Conservation (phyloP, 1,140 invertebrate genomes). For the Lasioglossum albipes region DNA sequence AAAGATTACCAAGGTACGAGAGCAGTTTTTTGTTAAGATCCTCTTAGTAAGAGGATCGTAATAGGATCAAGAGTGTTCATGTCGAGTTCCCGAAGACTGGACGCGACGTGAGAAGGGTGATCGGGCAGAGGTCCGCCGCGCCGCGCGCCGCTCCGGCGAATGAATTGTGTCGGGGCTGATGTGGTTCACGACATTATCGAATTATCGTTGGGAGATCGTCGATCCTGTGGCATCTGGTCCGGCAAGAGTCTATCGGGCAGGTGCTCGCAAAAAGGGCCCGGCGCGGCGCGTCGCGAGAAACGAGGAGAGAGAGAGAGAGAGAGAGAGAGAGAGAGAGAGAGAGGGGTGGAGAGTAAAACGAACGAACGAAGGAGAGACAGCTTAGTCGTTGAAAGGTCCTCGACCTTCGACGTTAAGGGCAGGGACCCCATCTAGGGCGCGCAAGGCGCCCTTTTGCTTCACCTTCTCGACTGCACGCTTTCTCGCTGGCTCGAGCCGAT, state of each 20-base stretch:
- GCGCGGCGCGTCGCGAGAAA: conserved; percentile 8
- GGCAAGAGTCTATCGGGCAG: conserved; percentile 60
- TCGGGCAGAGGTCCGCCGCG: background rate
- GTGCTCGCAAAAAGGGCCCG: conserved; percentile 64
- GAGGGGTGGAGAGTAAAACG: background rate
- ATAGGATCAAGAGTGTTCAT: too few relatives aligned
- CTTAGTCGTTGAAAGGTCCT: conserved; percentile 60
- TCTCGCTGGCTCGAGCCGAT: conserved; percentile 2
- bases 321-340: background rate
- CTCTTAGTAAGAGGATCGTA: too few relatives aligned
- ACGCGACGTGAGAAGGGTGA: background rate
- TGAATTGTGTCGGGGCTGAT: background rate
- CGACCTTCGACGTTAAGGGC: conserved; percentile 69
- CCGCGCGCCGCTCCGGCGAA: too few relatives aligned
- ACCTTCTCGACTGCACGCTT: conserved; percentile 12
- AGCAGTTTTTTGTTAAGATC: too few relatives aligned
- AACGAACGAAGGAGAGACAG: conserved; percentile 36
- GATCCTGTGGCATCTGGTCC: conserved; percentile 61
- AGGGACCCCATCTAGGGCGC: conserved; percentile 64
- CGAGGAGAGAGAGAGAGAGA: background rate
- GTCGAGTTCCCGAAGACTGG: too few relatives aligned
- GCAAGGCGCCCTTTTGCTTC: conserved; percentile 38
- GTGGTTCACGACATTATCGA: conserved; percentile 30
- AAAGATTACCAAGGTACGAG: too few relatives aligned
- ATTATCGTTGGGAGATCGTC: conserved; percentile 25